phyloP scores from a whole-genome alignment of 2,113 vertebrate genomes.

The Muscicapa adusta region DNA sequence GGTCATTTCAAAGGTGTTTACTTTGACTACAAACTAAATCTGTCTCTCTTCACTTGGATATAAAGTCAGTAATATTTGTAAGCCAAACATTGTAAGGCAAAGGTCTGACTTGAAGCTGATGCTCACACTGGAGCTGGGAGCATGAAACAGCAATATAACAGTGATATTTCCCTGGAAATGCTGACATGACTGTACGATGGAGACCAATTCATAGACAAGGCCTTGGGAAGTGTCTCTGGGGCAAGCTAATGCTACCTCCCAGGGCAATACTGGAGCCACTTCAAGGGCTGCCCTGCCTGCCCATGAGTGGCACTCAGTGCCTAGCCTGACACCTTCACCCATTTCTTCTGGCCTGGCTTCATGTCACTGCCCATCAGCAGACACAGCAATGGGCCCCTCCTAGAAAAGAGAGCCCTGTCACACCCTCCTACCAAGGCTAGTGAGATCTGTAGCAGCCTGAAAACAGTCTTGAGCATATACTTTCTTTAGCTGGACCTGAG shows the following conservation, averaged over 20 bases:
- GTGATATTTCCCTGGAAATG: not conserved
- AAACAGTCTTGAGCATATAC: not conserved
- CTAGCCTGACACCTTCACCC: not conserved
- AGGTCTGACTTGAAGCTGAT: slow-evolving; percentile 4
- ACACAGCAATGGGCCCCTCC: not conserved
- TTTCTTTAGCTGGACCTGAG: not conserved
- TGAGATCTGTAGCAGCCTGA: not conserved
- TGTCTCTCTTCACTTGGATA: slow-evolving; percentile 26
- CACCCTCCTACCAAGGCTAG: not conserved
- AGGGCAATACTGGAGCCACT: not conserved
- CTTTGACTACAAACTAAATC: slow-evolving; percentile 48
- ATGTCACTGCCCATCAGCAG: not conserved
- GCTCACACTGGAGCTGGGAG: not conserved
- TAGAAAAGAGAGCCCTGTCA: not conserved
- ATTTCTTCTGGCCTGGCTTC: not conserved
- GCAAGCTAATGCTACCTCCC: not conserved
- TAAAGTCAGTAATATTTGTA: slow-evolving; percentile 26
- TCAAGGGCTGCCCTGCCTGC: not conserved
- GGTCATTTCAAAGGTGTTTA: slow-evolving; percentile 63
- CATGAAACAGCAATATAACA: not conserved
- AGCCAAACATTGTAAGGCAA: not conserved
- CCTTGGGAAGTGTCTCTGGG: not conserved
- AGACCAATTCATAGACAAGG: not conserved
- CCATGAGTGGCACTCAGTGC: not conserved
- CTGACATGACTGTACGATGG: not conserved